phyloP scores from a whole-genome alignment of 2,113 vertebrate species.

The Myotis lucifugus region DNA sequence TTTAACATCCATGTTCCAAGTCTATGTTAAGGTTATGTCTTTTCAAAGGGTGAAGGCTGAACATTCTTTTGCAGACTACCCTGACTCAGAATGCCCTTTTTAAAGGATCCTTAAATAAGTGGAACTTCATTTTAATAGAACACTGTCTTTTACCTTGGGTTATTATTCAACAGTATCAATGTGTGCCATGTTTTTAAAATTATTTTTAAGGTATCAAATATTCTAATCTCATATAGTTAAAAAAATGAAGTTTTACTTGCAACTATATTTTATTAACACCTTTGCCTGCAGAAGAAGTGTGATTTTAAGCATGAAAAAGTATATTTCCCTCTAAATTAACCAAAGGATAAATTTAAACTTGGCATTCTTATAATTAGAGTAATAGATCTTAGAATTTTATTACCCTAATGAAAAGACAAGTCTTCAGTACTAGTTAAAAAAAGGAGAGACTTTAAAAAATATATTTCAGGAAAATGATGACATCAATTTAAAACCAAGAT shows the following conservation, averaged over 20 bases:
- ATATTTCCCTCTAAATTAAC: slow-evolving; percentile 69
- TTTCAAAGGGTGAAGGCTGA: not conserved
- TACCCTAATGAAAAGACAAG: slow-evolving; percentile 63
- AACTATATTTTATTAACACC: slow-evolving; percentile 64
- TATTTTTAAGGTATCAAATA: slow-evolving; percentile 48
- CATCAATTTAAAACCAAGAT: slow-evolving; percentile 61
- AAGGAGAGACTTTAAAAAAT: not conserved
- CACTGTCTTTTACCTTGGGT: not conserved
- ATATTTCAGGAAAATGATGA: slow-evolving; percentile 38
- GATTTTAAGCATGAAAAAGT: slow-evolving; percentile 66
- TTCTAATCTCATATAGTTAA: not conserved
- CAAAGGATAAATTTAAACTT: slow-evolving; percentile 70
- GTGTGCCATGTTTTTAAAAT: not conserved
- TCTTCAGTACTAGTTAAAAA: slow-evolving; percentile 23
- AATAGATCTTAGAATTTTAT: slow-evolving; percentile 64
- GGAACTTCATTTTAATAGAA: slow-evolving; percentile 11
- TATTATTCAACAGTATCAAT: slow-evolving; percentile 46
- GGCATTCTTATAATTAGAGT: slow-evolving; percentile 70
- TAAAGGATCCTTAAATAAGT: not conserved
- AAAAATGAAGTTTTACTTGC: slow-evolving; percentile 50
- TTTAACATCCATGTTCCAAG: slow-evolving; percentile 12
- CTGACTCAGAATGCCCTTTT: not conserved
- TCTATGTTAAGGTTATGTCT: not conserved
- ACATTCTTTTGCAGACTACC: not conserved
- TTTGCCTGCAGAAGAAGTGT: slow-evolving; percentile 41